Percentiles rank a stretch among this genome's conserved stretches.
Evolutionary conservation across 64 coral and sea anemone species (phyloP).

Genomic region (Stichodactyla mertensii): DNA sequence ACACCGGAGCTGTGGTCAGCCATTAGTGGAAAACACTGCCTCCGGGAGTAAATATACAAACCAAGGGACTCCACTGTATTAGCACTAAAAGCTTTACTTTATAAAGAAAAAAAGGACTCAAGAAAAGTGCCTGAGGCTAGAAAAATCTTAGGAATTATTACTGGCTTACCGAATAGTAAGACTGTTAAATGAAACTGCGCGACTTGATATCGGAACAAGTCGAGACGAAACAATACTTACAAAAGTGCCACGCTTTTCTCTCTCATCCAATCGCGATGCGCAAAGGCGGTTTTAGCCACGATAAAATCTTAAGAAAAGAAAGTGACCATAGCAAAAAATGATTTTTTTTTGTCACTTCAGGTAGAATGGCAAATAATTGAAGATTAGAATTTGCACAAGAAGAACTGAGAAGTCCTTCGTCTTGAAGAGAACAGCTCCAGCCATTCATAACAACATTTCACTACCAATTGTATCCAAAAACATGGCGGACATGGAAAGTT

Average conservation of each 20-base stretch:
- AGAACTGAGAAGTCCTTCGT: background rate
- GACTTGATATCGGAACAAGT: background rate
- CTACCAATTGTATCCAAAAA: too few relatives aligned
- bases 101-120: background rate
- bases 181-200: slow-evolving; percentile 13
- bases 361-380: background rate
- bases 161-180: background rate
- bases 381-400: background rate
- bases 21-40: background rate
- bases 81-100: slow-evolving; percentile 8
- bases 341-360: slow-evolving; percentile 13
- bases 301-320: slow-evolving; percentile 9
- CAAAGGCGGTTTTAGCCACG: background rate
- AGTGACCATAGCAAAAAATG: background rate
- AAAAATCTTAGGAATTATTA: background rate
- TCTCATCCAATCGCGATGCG: background rate
- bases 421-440: too few relatives aligned
- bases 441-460: background rate
- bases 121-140: slow-evolving; percentile 1
- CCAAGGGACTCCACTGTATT: background rate
- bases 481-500: background rate
- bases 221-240: slow-evolving; percentile 5
- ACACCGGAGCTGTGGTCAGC: background rate
- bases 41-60: background rate
- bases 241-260: background rate